These are phyloP conservation scores for Ochropleura leucogaster DNA, from an alignment of 2,888 invertebrate genomes.

Conservation along the genomic window DNA sequence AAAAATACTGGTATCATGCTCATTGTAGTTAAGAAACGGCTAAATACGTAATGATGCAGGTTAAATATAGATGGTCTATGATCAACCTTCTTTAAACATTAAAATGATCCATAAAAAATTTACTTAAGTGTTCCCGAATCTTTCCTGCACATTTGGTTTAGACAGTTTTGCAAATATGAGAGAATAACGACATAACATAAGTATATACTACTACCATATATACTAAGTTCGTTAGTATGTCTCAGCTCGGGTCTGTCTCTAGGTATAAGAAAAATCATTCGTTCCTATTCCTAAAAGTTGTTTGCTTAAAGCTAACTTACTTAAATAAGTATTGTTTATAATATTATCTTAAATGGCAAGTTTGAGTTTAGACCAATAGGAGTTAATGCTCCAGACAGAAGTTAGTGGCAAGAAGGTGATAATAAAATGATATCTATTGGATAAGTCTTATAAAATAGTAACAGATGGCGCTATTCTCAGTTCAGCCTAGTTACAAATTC, in stretches of 20 bases:
- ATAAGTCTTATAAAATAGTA: not conserved
- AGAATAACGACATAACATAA: no score
- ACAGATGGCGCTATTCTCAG: not conserved
- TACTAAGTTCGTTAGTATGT: no score
- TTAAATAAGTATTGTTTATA: conserved; percentile 47
- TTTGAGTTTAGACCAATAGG: conserved; percentile 22
- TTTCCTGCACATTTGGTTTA: no score
- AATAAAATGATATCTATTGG: not conserved
- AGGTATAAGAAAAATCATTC: conserved; percentile 18
- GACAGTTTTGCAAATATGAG: no score
- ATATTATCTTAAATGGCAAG: conserved; percentile 63
- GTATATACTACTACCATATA: no score
- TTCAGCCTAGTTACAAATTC: not conserved
- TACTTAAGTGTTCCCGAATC: no score
- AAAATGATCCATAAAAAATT: no score
- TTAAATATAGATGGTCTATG: no score
- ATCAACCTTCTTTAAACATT: no score
- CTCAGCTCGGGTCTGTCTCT: no score
- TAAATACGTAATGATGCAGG: not conserved
- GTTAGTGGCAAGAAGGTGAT: conserved; percentile 6
- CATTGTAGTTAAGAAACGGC: not conserved
- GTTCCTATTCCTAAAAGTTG: conserved; percentile 31
- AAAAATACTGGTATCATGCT: no score
- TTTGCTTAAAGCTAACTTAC: conserved; percentile 61
- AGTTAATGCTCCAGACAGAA: not conserved